Evolutionary conservation across 2,113 vertebrate genomes (phyloP), one percentile per base, ranked within the genome.

Genomic region (Ammodramus savannarum): DNA sequence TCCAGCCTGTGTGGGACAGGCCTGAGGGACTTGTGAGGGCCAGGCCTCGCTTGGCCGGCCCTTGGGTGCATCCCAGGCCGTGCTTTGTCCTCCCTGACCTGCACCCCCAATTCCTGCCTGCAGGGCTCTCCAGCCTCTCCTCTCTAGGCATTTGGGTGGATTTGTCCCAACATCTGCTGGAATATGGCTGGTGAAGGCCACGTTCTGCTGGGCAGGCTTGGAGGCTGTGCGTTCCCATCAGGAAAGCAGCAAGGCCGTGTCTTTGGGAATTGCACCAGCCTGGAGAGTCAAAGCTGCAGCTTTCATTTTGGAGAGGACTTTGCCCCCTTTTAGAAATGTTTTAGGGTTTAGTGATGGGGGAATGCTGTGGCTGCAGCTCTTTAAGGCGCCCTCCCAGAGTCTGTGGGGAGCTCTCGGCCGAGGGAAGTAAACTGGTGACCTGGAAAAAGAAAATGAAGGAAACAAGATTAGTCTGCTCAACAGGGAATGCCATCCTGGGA

Each of bases 141-240:
- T 55, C 27, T 13, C 43, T 1, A 4, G 0, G 2, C n/a, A n/a
- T 54, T 38, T 44, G 63, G 46, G 39, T 23, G 63, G 38, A 5
- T 87, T 46, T 61, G 55, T 18, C 10, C 73, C 38, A 55, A 41
- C 7, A 31, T 36, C 34, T 63, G 62, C 44, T 32, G 62, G 9
- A 2, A 14, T 32, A 0, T 6, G 54, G 57, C 85, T 48, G 61
- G 22, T 59, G 44, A 49, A 65, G 32, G 55, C 11, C 72, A 6
- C 0, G 0, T 43, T 71, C 17, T 49, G 11, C 31, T 4, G 27
- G 36, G 16, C 20, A 15, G 41, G 27, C 13, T 32, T 26, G 11
- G 27, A 12, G 48, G 72, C 7, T 0, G 0, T 1, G 17, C 2
- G 0, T n/a, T 62, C 21, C 76, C 0, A 0, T 20, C 2, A 32